Percentiles rank a stretch among this genome's conserved stretches.
Conservation (phyloP, 2,113 vertebrate genomes). For the Seriola rivoliana region DNA sequence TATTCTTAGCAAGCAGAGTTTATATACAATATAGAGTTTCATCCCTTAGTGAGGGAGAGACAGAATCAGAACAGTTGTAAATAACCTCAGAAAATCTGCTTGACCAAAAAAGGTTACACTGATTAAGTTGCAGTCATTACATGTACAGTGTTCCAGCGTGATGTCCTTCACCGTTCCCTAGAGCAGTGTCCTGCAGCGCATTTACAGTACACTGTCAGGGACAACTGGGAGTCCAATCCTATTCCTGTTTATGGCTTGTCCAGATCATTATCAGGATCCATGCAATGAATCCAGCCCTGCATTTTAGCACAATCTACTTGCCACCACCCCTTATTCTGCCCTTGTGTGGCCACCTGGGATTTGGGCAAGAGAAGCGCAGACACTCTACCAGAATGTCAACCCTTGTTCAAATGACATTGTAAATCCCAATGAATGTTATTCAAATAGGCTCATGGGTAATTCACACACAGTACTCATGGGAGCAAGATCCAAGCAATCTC, state of each 20-base stretch:
- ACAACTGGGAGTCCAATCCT: constrained; percentile 57
- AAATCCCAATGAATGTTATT: constrained; percentile 76
- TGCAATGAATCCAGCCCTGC: constrained; percentile 62
- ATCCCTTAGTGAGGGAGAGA: constrained; percentile 10
- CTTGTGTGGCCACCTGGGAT: constrained; percentile 72
- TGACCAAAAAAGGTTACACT: constrained; percentile 41
- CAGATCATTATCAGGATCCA: constrained; percentile 78
- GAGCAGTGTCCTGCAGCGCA: constrained; percentile 39
- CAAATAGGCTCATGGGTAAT: constrained; percentile 77
- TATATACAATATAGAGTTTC: not conserved
- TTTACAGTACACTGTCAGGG: constrained; percentile 41
- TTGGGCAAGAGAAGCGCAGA: constrained; percentile 51
- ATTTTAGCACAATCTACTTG: constrained; percentile 72
- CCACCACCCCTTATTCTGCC: constrained; percentile 51
- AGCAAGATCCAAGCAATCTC: constrained; percentile 51
- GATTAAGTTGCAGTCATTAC: constrained; percentile 56
- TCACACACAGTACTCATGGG: constrained; percentile 63
- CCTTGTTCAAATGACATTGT: constrained; percentile 72
- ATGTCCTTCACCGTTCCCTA: constrained; percentile 57
- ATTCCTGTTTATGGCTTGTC: constrained; percentile 68
- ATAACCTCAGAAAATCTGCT: constrained; percentile 42
- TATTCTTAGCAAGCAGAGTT: not conserved
- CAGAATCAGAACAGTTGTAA: constrained; percentile 34
- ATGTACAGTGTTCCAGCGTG: constrained; percentile 7
- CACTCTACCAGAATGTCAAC: constrained; percentile 65